phyloP scores from a whole-genome alignment of 53 echinoderm and acorn worm genomes.

The Stichopus horrens region DNA sequence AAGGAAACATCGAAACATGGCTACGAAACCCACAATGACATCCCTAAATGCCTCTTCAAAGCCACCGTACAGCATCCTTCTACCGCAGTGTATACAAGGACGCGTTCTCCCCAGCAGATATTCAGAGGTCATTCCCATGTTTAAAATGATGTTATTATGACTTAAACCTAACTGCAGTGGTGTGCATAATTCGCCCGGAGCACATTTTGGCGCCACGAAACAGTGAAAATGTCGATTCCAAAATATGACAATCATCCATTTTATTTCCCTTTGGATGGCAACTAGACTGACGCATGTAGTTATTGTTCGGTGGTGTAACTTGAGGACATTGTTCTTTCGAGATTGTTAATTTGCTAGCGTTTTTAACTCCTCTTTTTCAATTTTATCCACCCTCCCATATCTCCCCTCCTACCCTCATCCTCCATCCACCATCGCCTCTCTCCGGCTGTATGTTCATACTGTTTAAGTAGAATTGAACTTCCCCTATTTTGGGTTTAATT shows the following conservation, averaged over 20 bases:
- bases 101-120: not conserved
- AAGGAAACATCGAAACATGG: too few relatives aligned
- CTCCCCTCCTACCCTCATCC: too few relatives aligned
- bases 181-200: constrained; percentile 20
- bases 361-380: too few relatives aligned
- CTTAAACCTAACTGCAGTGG: constrained; percentile 19
- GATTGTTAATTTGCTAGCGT: too few relatives aligned
- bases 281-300: not conserved
- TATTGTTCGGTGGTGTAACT: not conserved
- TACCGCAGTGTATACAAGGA: not conserved
- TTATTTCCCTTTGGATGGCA: not conserved
- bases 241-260: not conserved
- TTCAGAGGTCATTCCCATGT: constrained; percentile 28
- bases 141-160: constrained; percentile 37
- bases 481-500: too few relatives aligned
- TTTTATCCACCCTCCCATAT: too few relatives aligned
- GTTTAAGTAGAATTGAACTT: too few relatives aligned
- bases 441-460: too few relatives aligned
- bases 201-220: constrained; percentile 31
- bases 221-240: not conserved
- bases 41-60: too few relatives aligned
- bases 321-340: not conserved
- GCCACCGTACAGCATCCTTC: too few relatives aligned
- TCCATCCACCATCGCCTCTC: too few relatives aligned
- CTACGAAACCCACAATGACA: too few relatives aligned